Evolutionary conservation across 2,888 invertebrate species (phyloP).

Genomic region (Cheilosia scutellata): DNA sequence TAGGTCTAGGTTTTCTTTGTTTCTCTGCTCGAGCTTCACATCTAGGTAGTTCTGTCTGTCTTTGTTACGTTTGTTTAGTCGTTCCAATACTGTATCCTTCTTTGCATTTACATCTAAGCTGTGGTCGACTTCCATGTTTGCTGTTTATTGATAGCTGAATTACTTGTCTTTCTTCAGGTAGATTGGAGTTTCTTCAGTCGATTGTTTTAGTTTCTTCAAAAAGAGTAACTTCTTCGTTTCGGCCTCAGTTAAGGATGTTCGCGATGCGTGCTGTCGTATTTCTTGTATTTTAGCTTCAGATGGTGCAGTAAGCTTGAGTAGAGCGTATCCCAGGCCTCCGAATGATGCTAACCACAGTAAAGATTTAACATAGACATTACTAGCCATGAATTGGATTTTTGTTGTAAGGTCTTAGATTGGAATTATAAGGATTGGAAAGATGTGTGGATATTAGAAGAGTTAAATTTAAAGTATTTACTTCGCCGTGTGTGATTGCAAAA

Average conservation of each 20-base stretch:
- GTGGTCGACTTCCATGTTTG: constrained; percentile 61
- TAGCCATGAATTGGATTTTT: constrained; percentile 79
- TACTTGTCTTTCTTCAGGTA: constrained; percentile 77
- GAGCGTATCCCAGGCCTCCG: constrained; percentile 87
- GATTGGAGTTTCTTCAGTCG: constrained; percentile 77
- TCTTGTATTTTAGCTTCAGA: constrained; percentile 83
- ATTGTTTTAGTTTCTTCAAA: constrained; percentile 80
- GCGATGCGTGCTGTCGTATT: constrained; percentile 78
- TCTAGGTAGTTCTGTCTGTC: constrained; percentile 83
- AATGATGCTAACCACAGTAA: constrained; percentile 87
- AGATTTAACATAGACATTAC: constrained; percentile 83
- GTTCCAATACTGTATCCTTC: constrained; percentile 82
- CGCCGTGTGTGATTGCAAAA: neutral
- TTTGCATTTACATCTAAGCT: constrained; percentile 73
- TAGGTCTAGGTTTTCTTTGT: constrained; percentile 80
- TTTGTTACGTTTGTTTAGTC: constrained; percentile 83
- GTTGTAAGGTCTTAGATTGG: constrained; percentile 38
- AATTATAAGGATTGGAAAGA: constrained; percentile 56
- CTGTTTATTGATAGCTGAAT: neutral
- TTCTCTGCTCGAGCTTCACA: constrained; percentile 81
- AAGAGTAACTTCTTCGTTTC: constrained; percentile 81
- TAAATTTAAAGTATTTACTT: constrained; percentile 61
- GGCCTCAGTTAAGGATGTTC: constrained; percentile 76
- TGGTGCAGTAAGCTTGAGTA: constrained; percentile 86
- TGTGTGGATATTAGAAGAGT: constrained; percentile 56